phyloP scores from a whole-genome alignment of 2,888 invertebrate species.

The Stenotaenia linearis region DNA sequence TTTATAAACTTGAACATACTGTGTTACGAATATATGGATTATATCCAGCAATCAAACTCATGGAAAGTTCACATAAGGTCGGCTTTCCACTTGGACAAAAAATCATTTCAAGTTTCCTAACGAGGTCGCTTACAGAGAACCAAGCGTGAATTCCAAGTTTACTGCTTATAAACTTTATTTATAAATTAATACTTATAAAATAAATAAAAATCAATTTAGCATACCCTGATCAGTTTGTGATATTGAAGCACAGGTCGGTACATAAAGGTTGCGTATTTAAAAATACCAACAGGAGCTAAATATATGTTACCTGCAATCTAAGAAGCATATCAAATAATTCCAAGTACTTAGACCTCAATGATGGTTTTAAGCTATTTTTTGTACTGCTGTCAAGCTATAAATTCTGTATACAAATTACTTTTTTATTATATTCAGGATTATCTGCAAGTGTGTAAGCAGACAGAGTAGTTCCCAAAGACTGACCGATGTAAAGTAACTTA shows the following conservation, averaged over 20 bases:
- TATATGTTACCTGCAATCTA: not conserved
- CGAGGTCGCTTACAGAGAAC: too few relatives aligned
- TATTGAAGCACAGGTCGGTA: not conserved
- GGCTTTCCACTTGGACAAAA: not conserved
- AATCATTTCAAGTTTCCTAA: not conserved
- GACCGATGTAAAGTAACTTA: not conserved
- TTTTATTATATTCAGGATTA: not conserved
- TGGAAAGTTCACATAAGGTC: not conserved
- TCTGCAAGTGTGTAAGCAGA: not conserved
- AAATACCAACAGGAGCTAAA: not conserved
- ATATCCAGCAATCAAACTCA: not conserved
- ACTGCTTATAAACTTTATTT: not conserved
- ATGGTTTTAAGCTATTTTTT: too few relatives aligned
- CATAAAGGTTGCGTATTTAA: not conserved
- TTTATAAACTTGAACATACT: not conserved
- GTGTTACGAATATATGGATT: not conserved
- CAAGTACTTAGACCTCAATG: too few relatives aligned
- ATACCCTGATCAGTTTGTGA: not conserved
- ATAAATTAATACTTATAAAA: not conserved
- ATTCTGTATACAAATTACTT: too few relatives aligned
- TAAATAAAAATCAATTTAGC: not conserved
- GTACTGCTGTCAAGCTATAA: too few relatives aligned
- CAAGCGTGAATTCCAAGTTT: not conserved
- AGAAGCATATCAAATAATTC: not conserved
- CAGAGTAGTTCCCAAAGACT: not conserved